phyloP scores from a whole-genome alignment of 1,140 invertebrate species.

The Drosophila lini region DNA sequence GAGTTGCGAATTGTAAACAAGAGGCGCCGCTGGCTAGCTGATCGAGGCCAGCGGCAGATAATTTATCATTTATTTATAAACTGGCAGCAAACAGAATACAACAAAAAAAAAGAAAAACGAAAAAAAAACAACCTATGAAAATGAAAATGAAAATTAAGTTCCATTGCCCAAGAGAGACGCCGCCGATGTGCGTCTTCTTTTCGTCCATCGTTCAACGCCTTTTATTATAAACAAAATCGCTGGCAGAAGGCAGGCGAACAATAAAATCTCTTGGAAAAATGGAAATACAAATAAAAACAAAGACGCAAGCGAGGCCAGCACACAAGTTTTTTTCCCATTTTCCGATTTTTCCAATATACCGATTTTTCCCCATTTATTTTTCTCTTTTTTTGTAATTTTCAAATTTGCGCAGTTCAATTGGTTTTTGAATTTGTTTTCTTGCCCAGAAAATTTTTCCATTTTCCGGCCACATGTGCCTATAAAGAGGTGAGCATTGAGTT shows the following conservation, averaged over 20 bases:
- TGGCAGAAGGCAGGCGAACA: constrained; percentile 34
- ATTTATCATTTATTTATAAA: constrained; percentile 80
- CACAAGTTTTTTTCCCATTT: constrained; percentile 21
- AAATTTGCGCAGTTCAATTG: constrained; percentile 24
- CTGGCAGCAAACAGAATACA: constrained; percentile 22
- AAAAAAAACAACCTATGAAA: constrained; percentile 19
- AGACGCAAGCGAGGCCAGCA: constrained; percentile 7
- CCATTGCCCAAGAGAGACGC: constrained; percentile 60
- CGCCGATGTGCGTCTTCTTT: constrained; percentile 41
- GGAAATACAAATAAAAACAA: constrained; percentile 46
- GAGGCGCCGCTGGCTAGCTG: constrained; percentile 19
- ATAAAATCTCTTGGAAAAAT: constrained; percentile 59
- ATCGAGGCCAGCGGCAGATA: constrained; percentile 54
- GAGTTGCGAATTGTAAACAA: constrained; percentile 42
- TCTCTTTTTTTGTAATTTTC: constrained; percentile 23
- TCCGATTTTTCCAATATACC: constrained; percentile 40
- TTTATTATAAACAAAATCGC: constrained; percentile 73
- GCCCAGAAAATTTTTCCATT: constrained; percentile 3
- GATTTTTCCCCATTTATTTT: neutral
- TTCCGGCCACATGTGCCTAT: constrained; percentile 18
- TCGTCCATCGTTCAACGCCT: constrained; percentile 55
- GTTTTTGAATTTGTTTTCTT: constrained; percentile 3
- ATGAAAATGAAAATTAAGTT: constrained; percentile 51
- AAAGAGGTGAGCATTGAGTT: constrained; percentile 11
- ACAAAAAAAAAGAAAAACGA: constrained; percentile 3